Evolutionary conservation across 1,140 invertebrate genomes (phyloP).

Genomic region (Drosophila kurseongensis): DNA sequence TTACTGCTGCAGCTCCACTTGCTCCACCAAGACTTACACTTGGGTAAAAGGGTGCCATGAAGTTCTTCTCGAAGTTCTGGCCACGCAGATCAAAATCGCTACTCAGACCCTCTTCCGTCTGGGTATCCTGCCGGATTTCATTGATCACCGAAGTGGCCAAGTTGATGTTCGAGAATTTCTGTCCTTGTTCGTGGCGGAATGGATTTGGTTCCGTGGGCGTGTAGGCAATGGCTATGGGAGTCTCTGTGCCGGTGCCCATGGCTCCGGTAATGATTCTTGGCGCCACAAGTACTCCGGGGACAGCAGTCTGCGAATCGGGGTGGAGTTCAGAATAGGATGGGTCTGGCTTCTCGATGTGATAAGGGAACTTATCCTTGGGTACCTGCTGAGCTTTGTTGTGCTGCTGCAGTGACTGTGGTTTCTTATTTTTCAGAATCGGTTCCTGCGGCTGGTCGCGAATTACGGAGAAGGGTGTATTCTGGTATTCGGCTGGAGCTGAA

Average conservation of each 20-base stretch:
- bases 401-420: constrained; percentile 69
- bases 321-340: constrained; percentile 64
- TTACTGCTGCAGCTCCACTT: constrained; percentile 57
- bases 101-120: constrained; percentile 64
- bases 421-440: constrained; percentile 85
- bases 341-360: constrained; percentile 86
- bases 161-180: constrained; percentile 71
- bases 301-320: constrained; percentile 19
- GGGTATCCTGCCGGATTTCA: constrained; percentile 81
- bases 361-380: constrained; percentile 87
- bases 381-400: constrained; percentile 58
- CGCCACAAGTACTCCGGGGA: constrained; percentile 61
- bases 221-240: constrained; percentile 86
- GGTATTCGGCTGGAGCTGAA: constrained; percentile 68
- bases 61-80: constrained; percentile 85
- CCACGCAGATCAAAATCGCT: constrained; percentile 76
- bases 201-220: constrained; percentile 85
- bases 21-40: constrained; percentile 86
- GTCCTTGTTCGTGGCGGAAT: constrained; percentile 42
- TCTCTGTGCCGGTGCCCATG: constrained; percentile 81
- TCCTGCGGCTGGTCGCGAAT: constrained; percentile 85
- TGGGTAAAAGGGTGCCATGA: constrained; percentile 90
- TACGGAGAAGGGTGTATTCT: constrained; percentile 82
- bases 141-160: constrained; percentile 84
- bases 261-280: constrained; percentile 74